Conservation (phyloP, 2,797 vertebrate genomes). For the Phylloscopus collybita region DNA sequence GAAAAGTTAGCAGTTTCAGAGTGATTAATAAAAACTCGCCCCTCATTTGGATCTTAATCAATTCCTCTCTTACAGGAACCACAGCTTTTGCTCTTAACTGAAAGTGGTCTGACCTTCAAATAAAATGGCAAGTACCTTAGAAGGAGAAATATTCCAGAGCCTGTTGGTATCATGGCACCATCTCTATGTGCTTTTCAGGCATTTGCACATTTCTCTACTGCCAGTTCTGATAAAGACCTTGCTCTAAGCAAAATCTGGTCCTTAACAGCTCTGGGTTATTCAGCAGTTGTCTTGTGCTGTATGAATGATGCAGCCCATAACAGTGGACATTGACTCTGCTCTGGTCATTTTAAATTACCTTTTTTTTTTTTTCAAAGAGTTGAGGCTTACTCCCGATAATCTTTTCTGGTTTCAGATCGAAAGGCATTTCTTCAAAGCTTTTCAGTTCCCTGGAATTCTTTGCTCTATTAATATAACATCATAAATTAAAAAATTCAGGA, state of each 20-base stretch:
- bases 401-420: not conserved
- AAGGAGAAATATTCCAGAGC: slow-evolving; percentile 1
- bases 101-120: slow-evolving; percentile 8
- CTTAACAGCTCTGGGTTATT: not conserved
- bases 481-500: slow-evolving; percentile 6
- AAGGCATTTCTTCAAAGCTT: slow-evolving; percentile 23
- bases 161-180: not conserved
- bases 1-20: slow-evolving; percentile 2
- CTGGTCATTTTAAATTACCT: not conserved
- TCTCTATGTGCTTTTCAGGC: not conserved
- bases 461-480: not conserved
- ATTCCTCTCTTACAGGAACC: slow-evolving; percentile 10
- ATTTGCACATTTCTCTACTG: slow-evolving; percentile 14
- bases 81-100: not conserved
- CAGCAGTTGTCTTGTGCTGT: not conserved
- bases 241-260: not conserved
- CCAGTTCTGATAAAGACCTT: not conserved
- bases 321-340: not conserved
- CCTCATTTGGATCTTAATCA: slow-evolving; percentile 8
- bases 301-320: not conserved
- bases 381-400: not conserved
- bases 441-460: not conserved
- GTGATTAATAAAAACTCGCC: slow-evolving; percentile 10
- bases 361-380: not conserved
- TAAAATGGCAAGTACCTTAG: not conserved